Conservation (phyloP, 2,888 invertebrate genomes). For the Ligdia adustata region DNA sequence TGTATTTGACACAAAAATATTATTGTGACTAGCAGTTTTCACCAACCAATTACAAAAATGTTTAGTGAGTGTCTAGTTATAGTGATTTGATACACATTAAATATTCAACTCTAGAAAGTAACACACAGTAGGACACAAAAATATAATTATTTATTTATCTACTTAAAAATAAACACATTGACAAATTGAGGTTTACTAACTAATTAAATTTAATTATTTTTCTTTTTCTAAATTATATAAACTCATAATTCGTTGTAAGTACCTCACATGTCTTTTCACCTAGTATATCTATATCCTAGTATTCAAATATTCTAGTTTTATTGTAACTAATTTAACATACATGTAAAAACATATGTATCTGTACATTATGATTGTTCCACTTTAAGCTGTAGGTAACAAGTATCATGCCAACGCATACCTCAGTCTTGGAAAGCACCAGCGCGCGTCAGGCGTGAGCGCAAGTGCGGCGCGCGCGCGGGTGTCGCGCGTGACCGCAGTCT, state of each 20-base stretch:
- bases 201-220: neutral
- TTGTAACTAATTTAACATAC: conserved; percentile 5
- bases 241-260: conserved; percentile 5
- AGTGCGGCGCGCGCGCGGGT: neutral
- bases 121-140: too few relatives aligned
- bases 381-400: conserved; percentile 25
- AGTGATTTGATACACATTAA: too few relatives aligned
- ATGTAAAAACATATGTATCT: conserved; percentile 10
- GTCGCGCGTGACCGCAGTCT: conserved; percentile 9
- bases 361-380: conserved; percentile 17
- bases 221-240: neutral
- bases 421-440: conserved; percentile 31
- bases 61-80: conserved; percentile 1
- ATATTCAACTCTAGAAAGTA: neutral
- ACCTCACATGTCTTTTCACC: neutral
- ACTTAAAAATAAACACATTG: neutral
- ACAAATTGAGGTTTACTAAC: neutral
- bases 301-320: neutral
- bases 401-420: conserved; percentile 21
- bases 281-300: neutral
- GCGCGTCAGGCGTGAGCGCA: conserved; percentile 1
- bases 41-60: conserved; percentile 42
- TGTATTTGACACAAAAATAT: conserved; percentile 30
- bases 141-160: neutral
- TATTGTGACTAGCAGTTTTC: conserved; percentile 55